Evolutionary conservation across 2,113 vertebrate species (phyloP).

Genomic region (Ophthalmolycus amberensis): DNA sequence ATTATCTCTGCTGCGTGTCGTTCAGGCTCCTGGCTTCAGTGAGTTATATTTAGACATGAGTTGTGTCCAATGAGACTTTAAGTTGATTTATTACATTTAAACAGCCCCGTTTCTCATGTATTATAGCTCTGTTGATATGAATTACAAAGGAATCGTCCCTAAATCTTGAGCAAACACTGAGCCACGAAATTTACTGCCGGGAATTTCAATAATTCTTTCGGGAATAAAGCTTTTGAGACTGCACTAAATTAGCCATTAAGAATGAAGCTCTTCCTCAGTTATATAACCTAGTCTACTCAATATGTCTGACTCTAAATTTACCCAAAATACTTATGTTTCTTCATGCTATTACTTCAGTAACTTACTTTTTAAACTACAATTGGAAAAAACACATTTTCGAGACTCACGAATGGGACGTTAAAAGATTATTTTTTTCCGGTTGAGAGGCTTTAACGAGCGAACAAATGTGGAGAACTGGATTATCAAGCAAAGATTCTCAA

Average conservation of each 20-base stretch:
- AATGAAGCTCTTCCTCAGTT: conserved; percentile 14
- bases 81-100: conserved; percentile 57
- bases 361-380: not conserved
- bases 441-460: not conserved
- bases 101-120: conserved; percentile 49
- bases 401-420: not conserved
- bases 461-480: not conserved
- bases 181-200: conserved; percentile 38
- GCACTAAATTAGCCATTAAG: conserved; percentile 27
- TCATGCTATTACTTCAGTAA: not conserved
- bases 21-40: conserved; percentile 38
- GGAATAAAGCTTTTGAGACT: conserved; percentile 27
- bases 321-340: not conserved
- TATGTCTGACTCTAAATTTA: not conserved
- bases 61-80: conserved; percentile 40
- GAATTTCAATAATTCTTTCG: conserved; percentile 52
- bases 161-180: conserved; percentile 49
- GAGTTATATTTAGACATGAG: conserved; percentile 42
- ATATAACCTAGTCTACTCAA: not conserved
- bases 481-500: not conserved
- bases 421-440: not conserved
- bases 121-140: conserved; percentile 45
- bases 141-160: conserved; percentile 47
- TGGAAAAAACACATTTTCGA: not conserved
- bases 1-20: conserved; percentile 10